A percentile compares a stretch with the other conserved stretches of the same genome.
Conservation (phyloP, 2,888 invertebrate genomes). For the Aquatica leii region DNA sequence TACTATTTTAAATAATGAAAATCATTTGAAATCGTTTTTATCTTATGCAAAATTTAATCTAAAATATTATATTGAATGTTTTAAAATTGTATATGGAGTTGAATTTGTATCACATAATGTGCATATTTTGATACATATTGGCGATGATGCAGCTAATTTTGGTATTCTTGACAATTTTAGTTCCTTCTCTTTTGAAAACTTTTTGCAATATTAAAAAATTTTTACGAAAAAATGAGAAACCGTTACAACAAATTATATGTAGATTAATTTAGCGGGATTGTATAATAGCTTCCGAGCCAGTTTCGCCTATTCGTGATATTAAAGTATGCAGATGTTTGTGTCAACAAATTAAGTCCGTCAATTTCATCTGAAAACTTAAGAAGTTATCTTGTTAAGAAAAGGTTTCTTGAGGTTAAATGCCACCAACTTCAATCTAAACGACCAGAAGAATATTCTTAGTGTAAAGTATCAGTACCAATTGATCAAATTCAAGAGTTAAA, state of each 20-base stretch:
- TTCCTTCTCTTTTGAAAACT: background rate
- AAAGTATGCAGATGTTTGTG: too few species aligned
- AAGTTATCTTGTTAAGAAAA: too few species aligned
- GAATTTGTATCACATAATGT: background rate
- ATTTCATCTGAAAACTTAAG: too few species aligned
- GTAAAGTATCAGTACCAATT: too few species aligned
- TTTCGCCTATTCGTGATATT: conserved; percentile 9
- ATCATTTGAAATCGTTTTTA: background rate
- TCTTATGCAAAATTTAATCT: background rate
- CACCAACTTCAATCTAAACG: too few species aligned
- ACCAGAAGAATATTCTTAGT: too few species aligned
- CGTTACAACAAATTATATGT: background rate
- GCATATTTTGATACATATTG: conserved; percentile 1
- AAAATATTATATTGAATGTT: background rate
- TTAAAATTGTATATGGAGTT: background rate
- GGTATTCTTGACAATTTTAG: background rate
- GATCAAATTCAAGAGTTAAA: too few species aligned
- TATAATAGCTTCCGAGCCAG: too few species aligned
- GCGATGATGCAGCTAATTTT: background rate
- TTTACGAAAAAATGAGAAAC: background rate
- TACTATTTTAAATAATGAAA: conserved; percentile 18
- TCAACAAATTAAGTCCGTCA: too few species aligned
- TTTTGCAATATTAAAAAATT: background rate
- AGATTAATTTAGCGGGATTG: background rate
- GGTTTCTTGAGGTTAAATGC: too few species aligned